phyloP scores from a whole-genome alignment of 2,888 invertebrate genomes.

The Sarcophaga caerulescens region DNA sequence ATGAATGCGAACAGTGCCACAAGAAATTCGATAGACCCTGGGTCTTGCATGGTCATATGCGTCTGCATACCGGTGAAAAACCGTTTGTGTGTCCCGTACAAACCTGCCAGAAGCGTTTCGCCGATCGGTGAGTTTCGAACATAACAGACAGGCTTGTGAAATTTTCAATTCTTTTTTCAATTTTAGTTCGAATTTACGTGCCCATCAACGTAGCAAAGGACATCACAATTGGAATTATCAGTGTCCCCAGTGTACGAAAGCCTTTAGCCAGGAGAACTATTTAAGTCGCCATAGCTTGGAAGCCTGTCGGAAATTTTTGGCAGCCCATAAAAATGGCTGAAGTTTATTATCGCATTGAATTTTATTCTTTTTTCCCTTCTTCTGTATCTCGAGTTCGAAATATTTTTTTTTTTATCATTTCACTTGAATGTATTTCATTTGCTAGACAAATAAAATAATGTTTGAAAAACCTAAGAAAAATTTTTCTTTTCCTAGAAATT shows the following conservation, averaged over 20 bases:
- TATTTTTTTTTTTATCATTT: no score
- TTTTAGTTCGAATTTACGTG: constrained; percentile 86
- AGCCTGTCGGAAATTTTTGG: constrained; percentile 84
- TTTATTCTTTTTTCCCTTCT: background rate
- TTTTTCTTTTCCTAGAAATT: no score
- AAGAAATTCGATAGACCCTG: constrained; percentile 87
- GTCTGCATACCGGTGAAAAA: constrained; percentile 87
- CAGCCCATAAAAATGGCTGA: constrained; percentile 68
- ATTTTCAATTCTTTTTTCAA: background rate
- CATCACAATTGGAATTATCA: constrained; percentile 87
- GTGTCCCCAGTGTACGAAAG: constrained; percentile 85
- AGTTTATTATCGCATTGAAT: background rate
- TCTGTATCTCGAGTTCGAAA: no score
- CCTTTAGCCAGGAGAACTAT: constrained; percentile 86
- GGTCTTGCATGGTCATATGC: constrained; percentile 86
- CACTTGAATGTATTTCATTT: no score
- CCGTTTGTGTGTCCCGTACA: constrained; percentile 85
- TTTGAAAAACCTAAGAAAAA: no score
- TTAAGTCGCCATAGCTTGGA: constrained; percentile 85
- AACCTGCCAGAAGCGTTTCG: constrained; percentile 85
- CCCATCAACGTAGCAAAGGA: constrained; percentile 87
- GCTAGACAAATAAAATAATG: no score
- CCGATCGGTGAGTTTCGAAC: constrained; percentile 83
- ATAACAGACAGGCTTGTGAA: background rate
- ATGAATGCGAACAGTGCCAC: constrained; percentile 81